phyloP scores from a whole-genome alignment of 2,797 vertebrate genomes.

The Sternarchorhynchus goeldii region DNA sequence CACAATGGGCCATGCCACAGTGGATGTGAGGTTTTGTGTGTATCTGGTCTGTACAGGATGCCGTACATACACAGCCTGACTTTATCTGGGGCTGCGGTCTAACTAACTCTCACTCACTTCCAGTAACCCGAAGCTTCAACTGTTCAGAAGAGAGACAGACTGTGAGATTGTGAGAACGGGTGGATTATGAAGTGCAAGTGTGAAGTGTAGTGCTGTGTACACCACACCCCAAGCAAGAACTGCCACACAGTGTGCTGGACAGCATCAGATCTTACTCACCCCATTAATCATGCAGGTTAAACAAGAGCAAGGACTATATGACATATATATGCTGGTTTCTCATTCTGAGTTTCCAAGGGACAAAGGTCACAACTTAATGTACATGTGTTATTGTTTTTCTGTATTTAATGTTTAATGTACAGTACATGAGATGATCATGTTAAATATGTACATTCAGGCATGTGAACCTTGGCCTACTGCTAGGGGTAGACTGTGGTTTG shows the following conservation, averaged over 20 bases:
- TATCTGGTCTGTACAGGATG: constrained; percentile 58
- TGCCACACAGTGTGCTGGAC: not conserved
- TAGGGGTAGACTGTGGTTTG: too few relatives aligned
- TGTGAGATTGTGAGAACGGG: constrained; percentile 39
- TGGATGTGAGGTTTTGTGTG: constrained; percentile 66
- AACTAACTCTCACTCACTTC: constrained; percentile 79
- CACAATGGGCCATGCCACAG: constrained; percentile 46
- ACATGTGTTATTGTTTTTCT: not conserved
- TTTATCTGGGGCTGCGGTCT: constrained; percentile 78
- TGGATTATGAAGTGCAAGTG: constrained; percentile 30
- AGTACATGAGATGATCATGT: too few relatives aligned
- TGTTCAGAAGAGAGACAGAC: constrained; percentile 55
- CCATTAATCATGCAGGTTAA: not conserved
- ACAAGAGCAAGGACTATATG: not conserved
- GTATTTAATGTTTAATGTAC: too few relatives aligned
- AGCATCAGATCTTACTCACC: not conserved
- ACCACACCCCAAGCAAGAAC: not conserved
- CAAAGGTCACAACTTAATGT: not conserved
- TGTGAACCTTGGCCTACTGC: too few relatives aligned
- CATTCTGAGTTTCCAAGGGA: not conserved
- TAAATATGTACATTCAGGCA: too few relatives aligned
- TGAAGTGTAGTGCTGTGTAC: not conserved
- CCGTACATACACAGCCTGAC: constrained; percentile 63
- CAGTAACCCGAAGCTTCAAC: constrained; percentile 82
- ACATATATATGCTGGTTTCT: not conserved